phyloP scores from a whole-genome alignment of 2,113 vertebrate species.

The Gnathonemus echidnorhynchus region DNA sequence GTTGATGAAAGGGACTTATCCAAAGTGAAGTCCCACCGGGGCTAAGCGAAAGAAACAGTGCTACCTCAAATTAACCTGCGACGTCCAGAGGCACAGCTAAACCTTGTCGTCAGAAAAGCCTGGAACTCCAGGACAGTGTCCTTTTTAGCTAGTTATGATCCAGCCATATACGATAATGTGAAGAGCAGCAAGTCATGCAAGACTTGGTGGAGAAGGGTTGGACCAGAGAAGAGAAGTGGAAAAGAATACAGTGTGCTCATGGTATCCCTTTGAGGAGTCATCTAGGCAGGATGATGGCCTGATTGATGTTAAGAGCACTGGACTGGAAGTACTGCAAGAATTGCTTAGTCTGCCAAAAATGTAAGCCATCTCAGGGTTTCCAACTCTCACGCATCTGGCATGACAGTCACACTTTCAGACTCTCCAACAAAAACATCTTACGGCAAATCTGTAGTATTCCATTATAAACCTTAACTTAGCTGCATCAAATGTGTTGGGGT shows the following conservation, averaged over 20 bases:
- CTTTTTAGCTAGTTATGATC: not conserved
- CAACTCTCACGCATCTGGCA: no score
- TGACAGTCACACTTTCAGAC: no score
- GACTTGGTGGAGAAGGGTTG: not conserved
- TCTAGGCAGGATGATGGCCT: not conserved
- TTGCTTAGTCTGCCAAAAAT: not conserved
- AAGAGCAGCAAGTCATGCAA: not conserved
- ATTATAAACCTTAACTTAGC: not conserved
- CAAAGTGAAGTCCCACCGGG: not conserved
- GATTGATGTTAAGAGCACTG: not conserved
- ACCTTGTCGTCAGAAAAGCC: not conserved
- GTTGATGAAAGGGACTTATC: not conserved
- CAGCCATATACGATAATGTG: not conserved
- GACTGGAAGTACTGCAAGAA: not conserved
- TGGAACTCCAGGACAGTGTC: not conserved
- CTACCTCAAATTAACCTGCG: not conserved
- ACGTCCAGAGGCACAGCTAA: not conserved
- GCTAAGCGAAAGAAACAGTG: not conserved
- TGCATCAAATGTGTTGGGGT: not conserved
- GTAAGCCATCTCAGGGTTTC: not conserved
- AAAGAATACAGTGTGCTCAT: not conserved
- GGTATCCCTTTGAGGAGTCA: not conserved
- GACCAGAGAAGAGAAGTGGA: not conserved
- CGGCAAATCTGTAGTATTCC: no score
- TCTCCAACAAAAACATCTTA: no score